Evolutionary conservation across 2,888 invertebrate genomes (phyloP).

Genomic region (Cosmopolites sordidus): DNA sequence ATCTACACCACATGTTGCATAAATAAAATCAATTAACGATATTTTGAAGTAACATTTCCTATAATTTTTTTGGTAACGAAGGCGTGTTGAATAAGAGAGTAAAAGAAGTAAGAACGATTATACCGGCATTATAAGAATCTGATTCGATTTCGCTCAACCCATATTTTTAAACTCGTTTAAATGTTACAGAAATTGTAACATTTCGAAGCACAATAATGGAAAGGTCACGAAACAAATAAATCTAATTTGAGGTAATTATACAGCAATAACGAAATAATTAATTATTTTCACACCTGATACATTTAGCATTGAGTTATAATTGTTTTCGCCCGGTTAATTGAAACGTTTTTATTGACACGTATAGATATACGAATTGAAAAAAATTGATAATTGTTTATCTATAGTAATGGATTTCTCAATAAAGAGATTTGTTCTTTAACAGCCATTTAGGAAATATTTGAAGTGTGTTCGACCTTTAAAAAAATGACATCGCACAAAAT

Average conservation of each 20-base stretch:
- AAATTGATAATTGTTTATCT: background rate
- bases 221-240: slow-evolving; percentile 22
- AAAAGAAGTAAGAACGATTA: slow-evolving; percentile 11
- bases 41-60: slow-evolving; percentile 1
- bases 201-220: slow-evolving; percentile 16
- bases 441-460: too few species aligned
- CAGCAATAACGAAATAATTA: slow-evolving; percentile 19
- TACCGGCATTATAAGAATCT: slow-evolving; percentile 14
- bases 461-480: too few species aligned
- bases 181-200: slow-evolving; percentile 17
- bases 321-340: slow-evolving; percentile 18
- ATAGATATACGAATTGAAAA: background rate
- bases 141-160: slow-evolving; percentile 19
- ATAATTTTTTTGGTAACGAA: background rate
- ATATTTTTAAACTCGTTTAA: slow-evolving; percentile 17
- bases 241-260: slow-evolving; percentile 17
- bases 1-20: too few species aligned
- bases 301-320: slow-evolving; percentile 12
- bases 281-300: slow-evolving; percentile 19
- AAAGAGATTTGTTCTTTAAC: background rate
- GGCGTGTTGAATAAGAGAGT: background rate
- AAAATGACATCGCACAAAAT: too few species aligned
- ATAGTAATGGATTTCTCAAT: background rate
- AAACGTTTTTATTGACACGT: slow-evolving; percentile 6
- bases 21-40: background rate